phyloP scores from a whole-genome alignment of 2,888 invertebrate species.

The Chrysolina haemoptera region DNA sequence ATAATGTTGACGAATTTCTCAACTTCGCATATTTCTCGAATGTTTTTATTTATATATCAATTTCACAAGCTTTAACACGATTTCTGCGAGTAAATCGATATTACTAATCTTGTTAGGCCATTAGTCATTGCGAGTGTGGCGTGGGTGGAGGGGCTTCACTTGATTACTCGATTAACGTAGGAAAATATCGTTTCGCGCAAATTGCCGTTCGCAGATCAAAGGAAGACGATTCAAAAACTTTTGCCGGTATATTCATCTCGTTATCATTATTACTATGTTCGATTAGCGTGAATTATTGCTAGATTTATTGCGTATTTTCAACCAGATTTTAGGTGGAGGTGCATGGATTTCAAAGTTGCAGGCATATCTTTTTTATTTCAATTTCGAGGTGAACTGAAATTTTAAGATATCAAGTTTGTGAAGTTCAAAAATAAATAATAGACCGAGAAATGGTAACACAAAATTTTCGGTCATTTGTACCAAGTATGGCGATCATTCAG shows the following conservation, averaged over 20 bases:
- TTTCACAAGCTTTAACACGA: conserved; percentile 10
- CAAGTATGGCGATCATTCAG: too few relatives aligned
- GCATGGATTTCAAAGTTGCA: background rate
- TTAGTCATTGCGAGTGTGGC: conserved; percentile 20
- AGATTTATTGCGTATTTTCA: background rate
- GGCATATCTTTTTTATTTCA: too few relatives aligned
- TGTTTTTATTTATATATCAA: background rate
- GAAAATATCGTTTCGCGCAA: background rate
- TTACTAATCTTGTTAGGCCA: conserved; percentile 20
- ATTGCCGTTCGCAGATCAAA: conserved; percentile 1
- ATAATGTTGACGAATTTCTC: background rate
- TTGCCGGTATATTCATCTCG: background rate
- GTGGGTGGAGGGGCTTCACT: conserved; percentile 4
- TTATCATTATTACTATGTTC: background rate
- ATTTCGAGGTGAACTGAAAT: too few relatives aligned
- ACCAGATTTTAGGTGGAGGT: background rate
- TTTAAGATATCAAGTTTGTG: too few relatives aligned
- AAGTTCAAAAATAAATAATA: too few relatives aligned
- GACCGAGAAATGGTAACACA: too few relatives aligned
- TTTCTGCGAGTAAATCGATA: background rate
- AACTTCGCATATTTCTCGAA: background rate
- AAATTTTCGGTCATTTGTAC: too few relatives aligned
- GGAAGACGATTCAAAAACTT: background rate
- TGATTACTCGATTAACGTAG: conserved; percentile 7
- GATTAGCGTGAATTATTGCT: background rate